Conservation (phyloP, 2,888 invertebrate genomes). For the Agrotis clavis region DNA sequence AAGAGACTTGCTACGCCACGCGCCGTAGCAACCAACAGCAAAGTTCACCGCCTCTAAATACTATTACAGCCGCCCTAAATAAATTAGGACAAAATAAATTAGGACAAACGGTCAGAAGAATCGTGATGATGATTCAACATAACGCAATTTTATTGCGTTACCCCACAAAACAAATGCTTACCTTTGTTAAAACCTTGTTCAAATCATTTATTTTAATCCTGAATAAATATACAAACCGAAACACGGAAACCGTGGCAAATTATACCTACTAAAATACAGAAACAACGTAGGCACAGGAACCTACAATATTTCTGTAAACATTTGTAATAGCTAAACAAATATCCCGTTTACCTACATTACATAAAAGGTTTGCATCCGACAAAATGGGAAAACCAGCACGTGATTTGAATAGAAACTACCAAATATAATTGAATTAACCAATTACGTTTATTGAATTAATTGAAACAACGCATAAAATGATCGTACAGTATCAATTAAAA, state of each 20-base stretch:
- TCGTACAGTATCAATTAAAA: conserved; percentile 46
- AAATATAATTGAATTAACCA: conserved; percentile 52
- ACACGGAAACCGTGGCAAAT: not conserved
- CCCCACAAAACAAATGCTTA: not conserved
- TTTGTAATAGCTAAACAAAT: conserved; percentile 37
- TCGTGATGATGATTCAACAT: too few species aligned
- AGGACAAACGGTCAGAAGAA: too few species aligned
- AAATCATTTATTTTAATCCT: conserved; percentile 22
- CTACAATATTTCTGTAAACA: conserved; percentile 43
- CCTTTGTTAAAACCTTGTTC: not conserved
- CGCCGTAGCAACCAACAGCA: too few species aligned
- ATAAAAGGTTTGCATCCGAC: conserved; percentile 43
- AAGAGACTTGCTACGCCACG: too few species aligned
- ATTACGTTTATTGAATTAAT: conserved; percentile 67
- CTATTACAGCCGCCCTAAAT: too few species aligned
- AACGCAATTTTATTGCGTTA: too few species aligned
- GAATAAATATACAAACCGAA: conserved; percentile 27
- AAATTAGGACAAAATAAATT: too few species aligned
- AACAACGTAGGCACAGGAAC: conserved; percentile 16
- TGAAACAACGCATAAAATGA: conserved; percentile 63
- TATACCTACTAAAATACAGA: conserved; percentile 16
- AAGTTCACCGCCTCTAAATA: too few species aligned
- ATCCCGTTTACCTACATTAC: conserved; percentile 48
- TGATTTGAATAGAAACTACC: conserved; percentile 65
- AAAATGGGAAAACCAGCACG: conserved; percentile 55